Evolutionary conservation across 2,888 invertebrate species (phyloP).

Genomic region (Automeris io): DNA sequence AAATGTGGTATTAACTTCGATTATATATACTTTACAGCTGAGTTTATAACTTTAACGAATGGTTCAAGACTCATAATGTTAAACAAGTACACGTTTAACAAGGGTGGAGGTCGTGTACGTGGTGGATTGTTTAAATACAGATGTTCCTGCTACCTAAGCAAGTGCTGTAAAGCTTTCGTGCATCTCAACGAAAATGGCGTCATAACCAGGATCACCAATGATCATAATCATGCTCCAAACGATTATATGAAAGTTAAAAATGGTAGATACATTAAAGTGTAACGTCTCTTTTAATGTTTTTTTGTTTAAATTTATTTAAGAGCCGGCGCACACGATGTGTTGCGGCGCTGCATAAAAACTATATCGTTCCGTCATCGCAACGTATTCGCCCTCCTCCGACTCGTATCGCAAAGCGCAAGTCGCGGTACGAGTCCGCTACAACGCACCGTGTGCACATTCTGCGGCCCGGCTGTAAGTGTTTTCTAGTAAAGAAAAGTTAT

Average conservation of each 20-base stretch:
- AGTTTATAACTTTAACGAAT: slow-evolving; percentile 19
- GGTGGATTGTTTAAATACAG: slow-evolving; percentile 35
- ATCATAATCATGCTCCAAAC: slow-evolving; percentile 21
- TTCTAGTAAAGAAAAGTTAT: too few relatives aligned
- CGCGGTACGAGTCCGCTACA: too few relatives aligned
- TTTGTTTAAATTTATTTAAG: too few relatives aligned
- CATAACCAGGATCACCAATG: slow-evolving; percentile 11
- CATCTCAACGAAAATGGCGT: slow-evolving; percentile 16
- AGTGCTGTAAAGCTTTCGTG: slow-evolving; percentile 32
- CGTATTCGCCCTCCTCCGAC: too few relatives aligned
- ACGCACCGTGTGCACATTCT: too few relatives aligned
- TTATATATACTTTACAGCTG: slow-evolving; percentile 16
- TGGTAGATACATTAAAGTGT: slow-evolving; percentile 18
- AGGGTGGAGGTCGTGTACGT: slow-evolving; percentile 24
- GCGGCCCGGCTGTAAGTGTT: too few relatives aligned
- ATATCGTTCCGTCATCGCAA: too few relatives aligned
- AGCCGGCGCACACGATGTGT: too few relatives aligned
- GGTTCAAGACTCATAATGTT: slow-evolving; percentile 31
- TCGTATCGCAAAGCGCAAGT: too few relatives aligned
- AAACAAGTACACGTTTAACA: slow-evolving; percentile 35
- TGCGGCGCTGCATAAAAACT: too few relatives aligned
- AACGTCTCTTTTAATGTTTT: too few relatives aligned
- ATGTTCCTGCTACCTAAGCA: slow-evolving; percentile 31
- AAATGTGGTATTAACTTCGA: too few relatives aligned
- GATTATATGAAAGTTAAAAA: slow-evolving; percentile 11